Base-by-base conservation (phyloP, 2,797 vertebrate genomes). In the Pagetopsis macropterus region DNA sequence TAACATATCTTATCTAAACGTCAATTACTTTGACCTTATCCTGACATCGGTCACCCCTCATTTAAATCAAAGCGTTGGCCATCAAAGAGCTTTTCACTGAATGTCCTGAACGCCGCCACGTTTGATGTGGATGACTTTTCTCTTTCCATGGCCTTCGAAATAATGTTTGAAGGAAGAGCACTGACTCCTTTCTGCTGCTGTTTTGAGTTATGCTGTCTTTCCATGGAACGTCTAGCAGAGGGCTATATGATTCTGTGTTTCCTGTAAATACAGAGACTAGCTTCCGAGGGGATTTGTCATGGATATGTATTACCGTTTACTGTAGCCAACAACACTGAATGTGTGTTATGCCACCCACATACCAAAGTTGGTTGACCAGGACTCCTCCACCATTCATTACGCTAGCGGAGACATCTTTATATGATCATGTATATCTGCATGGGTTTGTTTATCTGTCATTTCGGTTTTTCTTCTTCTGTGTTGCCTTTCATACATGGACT, bases 121-220 rank as follows among this genome's bases (percentile, higher is more conserved):
- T 84, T 88, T 84, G 76, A 89, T 90, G 74, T 76, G 46, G 11
- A 69, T 23, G 1, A 6, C 65, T 65, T 60, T 69, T 85, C 79
- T 63, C 19, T 21, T 74, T 69, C 40, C 16, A 17, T 1, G 5
- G n/a, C 54, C 3, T 68, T 49, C 2, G 13, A 52, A 71, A 61
- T 45, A 40, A 64, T 59, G 13, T 65, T 54, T 21, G 50, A 11
- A 33, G 0, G 5, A 55, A 43, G 6, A n/a, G 2, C 15, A 5
- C 11, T 7, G 10, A 65, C 45, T 72, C 3, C 11, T 27, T 31
- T 40, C 19, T 43, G 10, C 13, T 49, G 33, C 3, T 16, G 1
- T 33, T 72, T 31, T 50, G 41, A 8, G 64, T 44, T 44, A 15
- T 17, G 41, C 27, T 8, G 3, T 19, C 50, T 52, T 59, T 74